phyloP scores from a whole-genome alignment of 2,888 invertebrate genomes.

The Lithophane semibrunnea region DNA sequence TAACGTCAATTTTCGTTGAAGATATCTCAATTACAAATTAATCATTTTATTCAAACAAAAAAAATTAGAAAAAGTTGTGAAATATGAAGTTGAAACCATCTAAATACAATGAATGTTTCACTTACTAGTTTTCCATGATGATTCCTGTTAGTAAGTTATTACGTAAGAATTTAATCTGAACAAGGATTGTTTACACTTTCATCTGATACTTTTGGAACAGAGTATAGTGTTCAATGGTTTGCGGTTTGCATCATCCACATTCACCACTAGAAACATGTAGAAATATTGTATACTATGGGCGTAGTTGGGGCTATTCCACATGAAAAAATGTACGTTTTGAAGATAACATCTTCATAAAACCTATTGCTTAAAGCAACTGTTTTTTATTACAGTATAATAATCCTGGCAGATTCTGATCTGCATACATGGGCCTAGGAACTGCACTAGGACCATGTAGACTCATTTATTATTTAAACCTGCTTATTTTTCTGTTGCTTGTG shows the following conservation, averaged over 20 bases:
- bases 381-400: conserved; percentile 3
- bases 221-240: conserved; percentile 11
- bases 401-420: conserved; percentile 2
- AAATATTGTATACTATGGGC: conserved; percentile 22
- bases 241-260: not conserved
- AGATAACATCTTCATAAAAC: not conserved
- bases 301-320: conserved; percentile 9
- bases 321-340: not conserved
- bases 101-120: not conserved
- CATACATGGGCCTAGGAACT: not conserved
- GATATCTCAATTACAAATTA: not conserved
- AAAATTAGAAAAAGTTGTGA: not conserved
- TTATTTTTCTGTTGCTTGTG: conserved; percentile 39
- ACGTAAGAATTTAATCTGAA: not conserved
- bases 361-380: not conserved
- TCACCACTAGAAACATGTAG: conserved; percentile 6
- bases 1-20: not conserved
- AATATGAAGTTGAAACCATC: not conserved
- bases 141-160: not conserved
- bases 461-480: conserved; percentile 17
- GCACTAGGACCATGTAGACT: conserved; percentile 4
- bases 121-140: not conserved
- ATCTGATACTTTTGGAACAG: not conserved
- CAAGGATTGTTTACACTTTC: not conserved
- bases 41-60: not conserved